phyloP scores from a whole-genome alignment of 2,797 vertebrate genomes.

The Morelia viridis region DNA sequence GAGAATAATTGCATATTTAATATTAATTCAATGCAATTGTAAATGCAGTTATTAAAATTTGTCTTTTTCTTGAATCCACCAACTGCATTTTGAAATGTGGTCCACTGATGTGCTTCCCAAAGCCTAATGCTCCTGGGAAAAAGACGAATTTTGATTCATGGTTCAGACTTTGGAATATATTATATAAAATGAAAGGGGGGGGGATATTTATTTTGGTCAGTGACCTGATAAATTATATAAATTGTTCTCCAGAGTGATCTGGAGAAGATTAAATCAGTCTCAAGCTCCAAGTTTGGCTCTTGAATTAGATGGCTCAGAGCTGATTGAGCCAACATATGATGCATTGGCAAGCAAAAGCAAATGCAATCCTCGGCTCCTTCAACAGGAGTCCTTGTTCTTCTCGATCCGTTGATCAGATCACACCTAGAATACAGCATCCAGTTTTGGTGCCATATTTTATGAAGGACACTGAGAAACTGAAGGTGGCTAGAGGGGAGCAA shows the following conservation, averaged over 20 bases:
- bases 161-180: background rate
- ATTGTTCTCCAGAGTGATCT: background rate
- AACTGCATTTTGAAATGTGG: background rate
- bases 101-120: background rate
- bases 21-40: background rate
- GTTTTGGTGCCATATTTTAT: background rate
- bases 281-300: background rate
- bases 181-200: background rate
- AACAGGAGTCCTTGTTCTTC: background rate
- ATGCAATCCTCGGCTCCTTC: background rate
- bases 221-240: background rate
- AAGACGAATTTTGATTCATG: background rate
- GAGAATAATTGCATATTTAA: background rate
- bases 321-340: background rate
- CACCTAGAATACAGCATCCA: background rate
- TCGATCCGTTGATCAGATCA: background rate
- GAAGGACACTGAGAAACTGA: background rate
- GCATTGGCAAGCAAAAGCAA: background rate
- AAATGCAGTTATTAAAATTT: background rate
- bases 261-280: background rate
- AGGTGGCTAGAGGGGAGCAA: background rate
- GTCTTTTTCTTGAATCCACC: background rate
- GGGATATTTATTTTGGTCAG: background rate
- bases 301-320: background rate
- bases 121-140: background rate